Conservation (phyloP, 2,113 vertebrate species). For the Tautogolabrus adspersus region DNA sequence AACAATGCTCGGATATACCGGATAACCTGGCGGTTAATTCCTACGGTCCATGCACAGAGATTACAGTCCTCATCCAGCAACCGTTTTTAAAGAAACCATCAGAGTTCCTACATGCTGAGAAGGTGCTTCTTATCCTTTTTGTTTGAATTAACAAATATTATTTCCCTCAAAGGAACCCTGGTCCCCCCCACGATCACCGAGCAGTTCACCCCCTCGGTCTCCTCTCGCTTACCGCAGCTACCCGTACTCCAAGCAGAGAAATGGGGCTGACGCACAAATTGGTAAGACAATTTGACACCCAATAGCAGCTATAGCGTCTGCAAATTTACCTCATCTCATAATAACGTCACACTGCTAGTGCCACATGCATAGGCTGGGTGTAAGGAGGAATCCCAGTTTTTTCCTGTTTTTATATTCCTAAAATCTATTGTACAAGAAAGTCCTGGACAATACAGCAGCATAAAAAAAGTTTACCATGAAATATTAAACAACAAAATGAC, state of each 20-base stretch:
- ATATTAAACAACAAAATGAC: too few relatives aligned
- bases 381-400: too few relatives aligned
- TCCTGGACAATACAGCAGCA: too few relatives aligned
- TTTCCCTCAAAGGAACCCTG: constrained; percentile 83
- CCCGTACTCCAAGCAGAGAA: constrained; percentile 85
- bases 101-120: too few relatives aligned
- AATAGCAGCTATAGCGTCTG: not conserved
- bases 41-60: too few relatives aligned
- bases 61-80: too few relatives aligned
- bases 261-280: constrained; percentile 79
- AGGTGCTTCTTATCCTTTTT: not conserved
- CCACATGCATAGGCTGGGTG: not conserved
- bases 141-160: constrained; percentile 5
- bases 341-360: not conserved
- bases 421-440: too few relatives aligned
- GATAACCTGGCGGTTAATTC: too few relatives aligned
- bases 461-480: too few relatives aligned
- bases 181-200: constrained; percentile 86
- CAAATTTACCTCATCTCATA: not conserved
- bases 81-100: not conserved
- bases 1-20: too few relatives aligned
- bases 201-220: constrained; percentile 88
- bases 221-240: constrained; percentile 86
- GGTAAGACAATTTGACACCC: constrained; percentile 47
- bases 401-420: too few relatives aligned